A percentile compares a stretch with the other conserved stretches of the same genome.
Conservation (phyloP, 2,113 vertebrate species). For the Camelus dromedarius region DNA sequence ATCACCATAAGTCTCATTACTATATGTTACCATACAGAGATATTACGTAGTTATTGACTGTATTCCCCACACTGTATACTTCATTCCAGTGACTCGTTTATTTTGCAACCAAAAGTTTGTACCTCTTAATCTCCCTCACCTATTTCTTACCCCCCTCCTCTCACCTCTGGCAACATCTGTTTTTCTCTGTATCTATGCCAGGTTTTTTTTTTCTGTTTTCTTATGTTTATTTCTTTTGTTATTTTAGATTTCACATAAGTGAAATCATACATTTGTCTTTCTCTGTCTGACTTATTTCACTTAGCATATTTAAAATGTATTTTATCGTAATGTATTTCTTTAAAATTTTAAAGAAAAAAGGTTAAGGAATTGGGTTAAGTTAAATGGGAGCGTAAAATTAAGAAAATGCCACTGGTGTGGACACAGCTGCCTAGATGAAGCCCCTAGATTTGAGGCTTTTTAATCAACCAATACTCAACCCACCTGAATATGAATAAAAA, state of each 20-base stretch:
- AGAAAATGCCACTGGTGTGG: not conserved
- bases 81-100: not conserved
- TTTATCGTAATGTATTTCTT: not conserved
- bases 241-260: not conserved
- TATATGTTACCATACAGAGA: not conserved
- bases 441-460: not conserved
- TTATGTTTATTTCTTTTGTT: not conserved
- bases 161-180: not conserved
- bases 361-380: not conserved
- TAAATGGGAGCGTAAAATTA: not conserved
- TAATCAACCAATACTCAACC: not conserved
- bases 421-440: not conserved
- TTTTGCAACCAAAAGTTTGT: not conserved
- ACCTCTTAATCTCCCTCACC: not conserved
- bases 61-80: not conserved
- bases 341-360: conserved; percentile 39
- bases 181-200: not conserved
- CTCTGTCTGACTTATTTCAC: not conserved
- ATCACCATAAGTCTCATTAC: not conserved
- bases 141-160: not conserved
- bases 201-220: not conserved
- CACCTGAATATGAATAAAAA: not conserved
- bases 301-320: not conserved
- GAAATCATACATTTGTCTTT: not conserved
- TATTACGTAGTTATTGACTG: not conserved